phyloP scores from a whole-genome alignment of 2,113 vertebrate genomes.

The Rattus rattus region DNA sequence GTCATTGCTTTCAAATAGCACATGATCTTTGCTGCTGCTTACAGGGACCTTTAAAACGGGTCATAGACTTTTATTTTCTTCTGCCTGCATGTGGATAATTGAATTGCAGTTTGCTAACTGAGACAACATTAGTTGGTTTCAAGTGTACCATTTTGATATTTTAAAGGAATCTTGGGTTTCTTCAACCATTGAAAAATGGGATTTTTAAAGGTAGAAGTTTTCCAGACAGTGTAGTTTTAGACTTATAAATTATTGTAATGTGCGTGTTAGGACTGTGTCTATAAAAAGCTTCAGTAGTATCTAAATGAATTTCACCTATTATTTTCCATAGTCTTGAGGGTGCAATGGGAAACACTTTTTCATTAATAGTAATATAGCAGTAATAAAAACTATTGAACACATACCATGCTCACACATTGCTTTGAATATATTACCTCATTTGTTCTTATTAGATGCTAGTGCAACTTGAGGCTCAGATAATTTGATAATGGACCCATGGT shows the following conservation, averaged over 20 bases:
- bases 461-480: background rate
- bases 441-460: conserved; percentile 59
- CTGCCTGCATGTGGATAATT: conserved; percentile 50
- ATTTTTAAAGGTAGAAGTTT: background rate
- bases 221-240: conserved; percentile 20
- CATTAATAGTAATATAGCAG: background rate
- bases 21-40: background rate
- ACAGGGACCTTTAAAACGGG: conserved; percentile 21
- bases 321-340: background rate
- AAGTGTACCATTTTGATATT: conserved; percentile 38
- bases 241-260: background rate
- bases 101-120: conserved; percentile 48
- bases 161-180: conserved; percentile 34
- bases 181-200: conserved; percentile 37
- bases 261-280: background rate
- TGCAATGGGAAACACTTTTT: background rate
- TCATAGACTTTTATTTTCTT: conserved; percentile 41
- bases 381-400: background rate
- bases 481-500: background rate
- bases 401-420: background rate
- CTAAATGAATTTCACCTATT: background rate
- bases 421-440: conserved; percentile 53
- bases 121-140: conserved; percentile 24
- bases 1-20: background rate
- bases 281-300: conserved; percentile 5